Evolutionary conservation across 2,113 vertebrate species (phyloP).

Genomic region (Sturnus vulgaris): DNA sequence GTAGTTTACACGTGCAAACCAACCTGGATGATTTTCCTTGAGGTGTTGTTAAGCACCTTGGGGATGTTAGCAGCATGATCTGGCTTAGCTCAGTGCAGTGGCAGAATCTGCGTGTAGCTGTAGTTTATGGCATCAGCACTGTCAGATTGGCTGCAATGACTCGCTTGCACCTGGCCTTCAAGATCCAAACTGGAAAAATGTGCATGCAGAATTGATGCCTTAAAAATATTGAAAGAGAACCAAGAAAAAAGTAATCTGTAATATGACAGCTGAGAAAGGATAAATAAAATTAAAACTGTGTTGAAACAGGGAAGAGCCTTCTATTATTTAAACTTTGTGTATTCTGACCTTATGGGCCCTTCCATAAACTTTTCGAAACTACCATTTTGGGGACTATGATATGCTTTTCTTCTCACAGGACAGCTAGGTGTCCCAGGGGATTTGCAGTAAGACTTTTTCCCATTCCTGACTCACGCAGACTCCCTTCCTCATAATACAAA

Average conservation of each 20-base stretch:
- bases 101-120: not conserved
- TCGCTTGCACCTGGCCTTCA: accelerated
- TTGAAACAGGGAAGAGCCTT: not conserved
- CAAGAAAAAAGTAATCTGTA: not conserved
- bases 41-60: not conserved
- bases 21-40: not conserved
- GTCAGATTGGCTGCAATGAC: not conserved
- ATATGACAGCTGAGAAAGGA: not conserved
- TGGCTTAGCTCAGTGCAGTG: not conserved
- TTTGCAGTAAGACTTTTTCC: not conserved
- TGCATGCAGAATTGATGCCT: not conserved
- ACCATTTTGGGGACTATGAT: not conserved
- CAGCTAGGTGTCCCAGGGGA: not conserved
- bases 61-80: not conserved
- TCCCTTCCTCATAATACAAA: not conserved
- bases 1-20: not conserved
- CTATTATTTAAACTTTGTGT: not conserved
- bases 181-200: not conserved
- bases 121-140: not conserved
- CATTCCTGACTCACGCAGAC: not conserved
- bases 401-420: not conserved
- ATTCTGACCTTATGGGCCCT: not conserved
- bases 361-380: not conserved
- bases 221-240: not conserved
- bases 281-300: not conserved